Evolutionary conservation across 64 coral and sea anemone species (phyloP).

Genomic region (Trachythela sp.): DNA sequence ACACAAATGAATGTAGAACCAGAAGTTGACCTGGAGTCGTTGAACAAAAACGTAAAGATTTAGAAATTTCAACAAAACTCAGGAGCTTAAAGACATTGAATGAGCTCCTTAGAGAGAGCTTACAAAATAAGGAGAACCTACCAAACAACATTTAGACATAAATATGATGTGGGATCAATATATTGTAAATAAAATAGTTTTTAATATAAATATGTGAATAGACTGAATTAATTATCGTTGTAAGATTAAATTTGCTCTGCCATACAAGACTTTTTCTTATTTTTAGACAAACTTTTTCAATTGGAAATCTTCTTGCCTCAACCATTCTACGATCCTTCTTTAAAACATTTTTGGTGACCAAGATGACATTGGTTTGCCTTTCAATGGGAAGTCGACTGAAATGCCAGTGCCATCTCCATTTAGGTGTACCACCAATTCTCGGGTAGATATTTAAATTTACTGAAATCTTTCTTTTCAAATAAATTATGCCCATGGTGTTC

Average conservation of each 20-base stretch:
- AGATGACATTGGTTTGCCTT: background rate
- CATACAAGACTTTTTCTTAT: background rate
- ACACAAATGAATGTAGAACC: background rate
- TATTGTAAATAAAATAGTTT: background rate
- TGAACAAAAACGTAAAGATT: constrained; percentile 6
- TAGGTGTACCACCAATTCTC: constrained; percentile 1
- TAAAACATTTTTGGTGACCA: constrained; percentile 7
- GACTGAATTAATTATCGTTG: background rate
- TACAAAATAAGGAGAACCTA: background rate
- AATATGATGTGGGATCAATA: background rate
- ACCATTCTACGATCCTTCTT: background rate
- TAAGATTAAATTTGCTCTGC: constrained; percentile 12
- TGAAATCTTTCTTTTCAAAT: background rate
- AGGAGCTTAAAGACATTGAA: background rate
- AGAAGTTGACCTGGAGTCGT: background rate
- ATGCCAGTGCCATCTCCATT: background rate
- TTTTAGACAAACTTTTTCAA: background rate
- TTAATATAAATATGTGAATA: background rate
- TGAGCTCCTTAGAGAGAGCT: background rate
- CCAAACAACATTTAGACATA: background rate
- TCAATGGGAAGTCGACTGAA: constrained; percentile 7
- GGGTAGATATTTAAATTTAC: background rate
- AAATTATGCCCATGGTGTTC: background rate
- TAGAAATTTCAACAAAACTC: background rate
- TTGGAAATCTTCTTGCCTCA: background rate